phyloP scores from a whole-genome alignment of 2,888 invertebrate species.

The Melieria omissa region DNA sequence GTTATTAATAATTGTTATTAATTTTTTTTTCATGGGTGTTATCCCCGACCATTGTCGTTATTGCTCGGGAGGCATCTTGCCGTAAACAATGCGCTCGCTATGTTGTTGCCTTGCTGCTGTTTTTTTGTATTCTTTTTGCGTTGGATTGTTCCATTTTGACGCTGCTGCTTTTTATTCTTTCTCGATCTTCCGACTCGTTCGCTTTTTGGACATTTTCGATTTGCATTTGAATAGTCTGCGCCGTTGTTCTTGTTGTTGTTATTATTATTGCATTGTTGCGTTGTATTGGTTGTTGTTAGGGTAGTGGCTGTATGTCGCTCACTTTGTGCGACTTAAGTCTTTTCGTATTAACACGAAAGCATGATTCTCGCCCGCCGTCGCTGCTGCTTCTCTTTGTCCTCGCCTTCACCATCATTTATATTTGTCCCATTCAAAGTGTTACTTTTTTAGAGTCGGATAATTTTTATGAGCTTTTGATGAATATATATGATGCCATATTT shows the following conservation, averaged over 20 bases:
- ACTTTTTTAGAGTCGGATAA: background rate
- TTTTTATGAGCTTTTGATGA: slow-evolving; percentile 15
- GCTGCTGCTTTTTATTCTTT: too few relatives aligned
- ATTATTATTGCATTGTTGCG: background rate
- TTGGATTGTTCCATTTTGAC: too few relatives aligned
- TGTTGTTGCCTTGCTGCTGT: background rate
- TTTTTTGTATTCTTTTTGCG: background rate
- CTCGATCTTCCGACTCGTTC: too few relatives aligned
- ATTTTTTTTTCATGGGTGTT: slow-evolving; percentile 40
- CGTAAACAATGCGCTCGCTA: background rate
- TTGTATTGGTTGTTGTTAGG: background rate
- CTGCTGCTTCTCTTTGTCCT: too few relatives aligned
- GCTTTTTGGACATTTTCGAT: background rate
- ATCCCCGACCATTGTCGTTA: background rate
- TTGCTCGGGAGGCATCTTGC: background rate
- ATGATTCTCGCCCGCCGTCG: too few relatives aligned
- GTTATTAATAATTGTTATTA: slow-evolving; percentile 54
- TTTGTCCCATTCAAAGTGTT: background rate
- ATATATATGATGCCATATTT: slow-evolving; percentile 12
- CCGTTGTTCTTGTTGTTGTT: background rate
- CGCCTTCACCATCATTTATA: too few relatives aligned
- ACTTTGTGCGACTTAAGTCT: too few relatives aligned
- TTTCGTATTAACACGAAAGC: too few relatives aligned
- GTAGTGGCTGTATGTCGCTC: too few relatives aligned
- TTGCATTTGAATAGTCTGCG: slow-evolving; percentile 10